Conservation (phyloP, 1,140 invertebrate species). For the Hyles vespertilio region DNA sequence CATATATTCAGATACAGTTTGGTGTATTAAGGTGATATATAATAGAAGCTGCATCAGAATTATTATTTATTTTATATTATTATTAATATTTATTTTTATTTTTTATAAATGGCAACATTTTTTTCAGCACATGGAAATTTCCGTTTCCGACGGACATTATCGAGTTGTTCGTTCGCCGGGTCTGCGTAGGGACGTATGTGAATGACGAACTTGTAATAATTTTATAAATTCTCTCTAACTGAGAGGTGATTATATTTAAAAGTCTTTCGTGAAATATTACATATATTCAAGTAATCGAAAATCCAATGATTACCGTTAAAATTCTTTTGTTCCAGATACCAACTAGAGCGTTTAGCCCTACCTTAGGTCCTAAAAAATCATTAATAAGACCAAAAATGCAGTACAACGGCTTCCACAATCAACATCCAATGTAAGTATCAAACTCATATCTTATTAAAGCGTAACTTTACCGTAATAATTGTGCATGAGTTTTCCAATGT, state of each 20-base stretch:
- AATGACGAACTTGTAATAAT: slow-evolving; percentile 58
- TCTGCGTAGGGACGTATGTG: slow-evolving; percentile 63
- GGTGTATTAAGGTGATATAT: too few species aligned
- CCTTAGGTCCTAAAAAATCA: slow-evolving; percentile 3
- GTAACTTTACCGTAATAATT: background rate
- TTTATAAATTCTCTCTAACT: slow-evolving; percentile 66
- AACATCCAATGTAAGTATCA: slow-evolving; percentile 70
- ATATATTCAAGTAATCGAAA: background rate
- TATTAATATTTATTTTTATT: background rate
- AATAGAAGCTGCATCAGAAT: too few species aligned
- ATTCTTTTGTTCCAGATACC: slow-evolving; percentile 57
- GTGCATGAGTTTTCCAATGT: slow-evolving; percentile 5
- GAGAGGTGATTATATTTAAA: slow-evolving; percentile 61
- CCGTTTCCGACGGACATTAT: slow-evolving; percentile 56
- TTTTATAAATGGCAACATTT: background rate
- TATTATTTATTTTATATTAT: too few species aligned
- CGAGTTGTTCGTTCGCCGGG: slow-evolving; percentile 79
- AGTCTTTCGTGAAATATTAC: slow-evolving; percentile 6
- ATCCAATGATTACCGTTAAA: slow-evolving; percentile 11
- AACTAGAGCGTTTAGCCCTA: slow-evolving; percentile 63
- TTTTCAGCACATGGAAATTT: background rate
- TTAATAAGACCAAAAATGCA: slow-evolving; percentile 63
- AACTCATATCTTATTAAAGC: background rate
- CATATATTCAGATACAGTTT: too few species aligned
- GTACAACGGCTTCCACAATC: slow-evolving; percentile 73